These are phyloP conservation scores for Microcebus tavaratra DNA, from an alignment of 2,113 vertebrate genomes.

Conservation along the genomic window DNA sequence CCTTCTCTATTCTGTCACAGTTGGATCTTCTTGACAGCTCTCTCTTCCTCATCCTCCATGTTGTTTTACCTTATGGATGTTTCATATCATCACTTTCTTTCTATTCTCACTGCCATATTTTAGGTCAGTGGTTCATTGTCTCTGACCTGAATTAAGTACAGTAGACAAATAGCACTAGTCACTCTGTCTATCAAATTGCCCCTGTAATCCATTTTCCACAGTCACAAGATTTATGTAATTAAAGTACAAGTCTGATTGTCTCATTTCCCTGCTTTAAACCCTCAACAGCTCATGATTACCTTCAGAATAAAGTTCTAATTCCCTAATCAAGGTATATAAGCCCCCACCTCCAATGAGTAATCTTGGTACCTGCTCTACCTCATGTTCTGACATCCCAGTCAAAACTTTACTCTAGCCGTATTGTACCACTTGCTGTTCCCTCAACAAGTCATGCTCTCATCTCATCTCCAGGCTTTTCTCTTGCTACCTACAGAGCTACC, in stretches of 20 bases:
- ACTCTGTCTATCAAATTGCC: background rate
- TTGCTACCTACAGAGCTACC: background rate
- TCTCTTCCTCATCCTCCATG: background rate
- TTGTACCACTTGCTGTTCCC: background rate
- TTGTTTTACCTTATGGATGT: background rate
- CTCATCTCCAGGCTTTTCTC: background rate
- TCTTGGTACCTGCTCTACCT: background rate
- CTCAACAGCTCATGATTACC: background rate
- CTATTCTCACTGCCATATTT: background rate
- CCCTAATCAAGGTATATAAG: background rate
- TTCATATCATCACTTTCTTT: background rate
- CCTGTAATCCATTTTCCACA: background rate
- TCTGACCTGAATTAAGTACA: background rate
- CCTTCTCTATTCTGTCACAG: background rate
- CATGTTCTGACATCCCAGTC: background rate
- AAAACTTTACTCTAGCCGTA: background rate
- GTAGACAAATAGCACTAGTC: background rate
- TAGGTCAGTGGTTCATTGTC: background rate
- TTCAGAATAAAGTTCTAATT: background rate
- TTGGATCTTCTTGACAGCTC: background rate
- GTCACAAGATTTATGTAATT: background rate
- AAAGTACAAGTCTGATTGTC: background rate
- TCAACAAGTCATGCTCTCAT: background rate
- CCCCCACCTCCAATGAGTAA: background rate
- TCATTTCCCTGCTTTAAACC: background rate